These are phyloP conservation scores for Lasius platythorax DNA, from an alignment of 2,888 invertebrate genomes.

Conservation along the genomic window DNA sequence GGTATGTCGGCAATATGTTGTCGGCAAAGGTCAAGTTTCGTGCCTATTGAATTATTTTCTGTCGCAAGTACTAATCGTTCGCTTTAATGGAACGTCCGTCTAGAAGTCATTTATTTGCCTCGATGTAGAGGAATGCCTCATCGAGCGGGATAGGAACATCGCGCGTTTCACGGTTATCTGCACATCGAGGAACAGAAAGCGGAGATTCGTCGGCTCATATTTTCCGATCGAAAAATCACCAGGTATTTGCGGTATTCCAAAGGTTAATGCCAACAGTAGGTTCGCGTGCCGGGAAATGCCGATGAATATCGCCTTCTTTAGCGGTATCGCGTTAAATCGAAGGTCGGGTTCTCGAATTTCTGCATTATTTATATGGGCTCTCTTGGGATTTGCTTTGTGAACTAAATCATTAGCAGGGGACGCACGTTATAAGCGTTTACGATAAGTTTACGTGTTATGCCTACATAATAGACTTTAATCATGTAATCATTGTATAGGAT, in stretches of 20 bases:
- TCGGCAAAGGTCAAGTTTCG: slow-evolving; percentile 60
- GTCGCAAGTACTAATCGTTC: slow-evolving; percentile 22
- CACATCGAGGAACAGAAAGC: slow-evolving; percentile 8
- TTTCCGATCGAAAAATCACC: slow-evolving; percentile 58
- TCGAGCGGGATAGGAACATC: not conserved
- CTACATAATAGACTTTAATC: slow-evolving; percentile 6
- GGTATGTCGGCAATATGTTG: slow-evolving; percentile 64
- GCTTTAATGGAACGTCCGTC: not conserved
- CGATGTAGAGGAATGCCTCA: not conserved
- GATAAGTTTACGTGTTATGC: not conserved
- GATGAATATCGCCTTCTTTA: slow-evolving; percentile 24
- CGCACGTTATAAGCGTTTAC: not conserved
- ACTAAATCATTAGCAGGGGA: not conserved
- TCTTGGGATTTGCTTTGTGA: slow-evolving; percentile 5
- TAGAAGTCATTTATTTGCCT: slow-evolving; percentile 30
- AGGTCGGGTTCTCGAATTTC: slow-evolving; percentile 44
- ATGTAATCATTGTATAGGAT: not conserved
- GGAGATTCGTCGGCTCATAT: slow-evolving; percentile 49
- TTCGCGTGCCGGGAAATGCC: slow-evolving; percentile 49
- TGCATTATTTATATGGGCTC: not conserved
- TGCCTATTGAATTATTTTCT: slow-evolving; percentile 34
- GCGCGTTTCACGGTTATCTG: slow-evolving; percentile 21
- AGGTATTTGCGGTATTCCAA: slow-evolving; percentile 51
- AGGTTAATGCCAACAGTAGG: slow-evolving; percentile 62
- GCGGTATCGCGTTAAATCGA: slow-evolving; percentile 32